Conservation (phyloP, 2,797 vertebrate species). For the Clarias laeviceps region DNA sequence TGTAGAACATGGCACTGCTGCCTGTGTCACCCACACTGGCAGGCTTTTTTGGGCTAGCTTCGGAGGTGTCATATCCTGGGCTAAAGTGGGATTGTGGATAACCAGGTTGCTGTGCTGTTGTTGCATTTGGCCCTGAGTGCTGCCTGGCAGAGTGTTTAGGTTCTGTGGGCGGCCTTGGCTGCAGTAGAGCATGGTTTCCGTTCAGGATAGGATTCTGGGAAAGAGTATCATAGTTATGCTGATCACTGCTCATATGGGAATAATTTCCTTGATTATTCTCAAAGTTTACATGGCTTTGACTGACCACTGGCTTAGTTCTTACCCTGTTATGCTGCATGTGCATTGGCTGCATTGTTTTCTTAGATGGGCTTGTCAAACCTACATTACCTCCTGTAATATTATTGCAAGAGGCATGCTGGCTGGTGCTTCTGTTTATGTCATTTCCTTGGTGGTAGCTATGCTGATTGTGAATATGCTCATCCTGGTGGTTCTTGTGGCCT, state of each 20-base stretch:
- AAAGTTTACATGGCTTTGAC: constrained; percentile 53
- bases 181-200: constrained; percentile 66
- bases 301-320: constrained; percentile 52
- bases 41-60: constrained; percentile 66
- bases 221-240: constrained; percentile 68
- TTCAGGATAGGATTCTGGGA: constrained; percentile 71
- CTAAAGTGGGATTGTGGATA: constrained; percentile 70
- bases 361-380: constrained; percentile 51
- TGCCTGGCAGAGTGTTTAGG: constrained; percentile 69
- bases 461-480: constrained; percentile 63
- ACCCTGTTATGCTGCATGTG: constrained; percentile 74
- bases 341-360: constrained; percentile 67
- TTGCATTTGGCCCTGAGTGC: constrained; percentile 64
- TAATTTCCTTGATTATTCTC: constrained; percentile 64
- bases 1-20: constrained; percentile 77
- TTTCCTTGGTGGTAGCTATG: constrained; percentile 65
- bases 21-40: constrained; percentile 43
- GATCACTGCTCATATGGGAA: constrained; percentile 66
- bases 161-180: constrained; percentile 78
- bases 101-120: constrained; percentile 69
- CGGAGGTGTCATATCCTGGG: constrained; percentile 62
- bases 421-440: constrained; percentile 62
- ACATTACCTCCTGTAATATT: constrained; percentile 54
- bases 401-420: constrained; percentile 69
- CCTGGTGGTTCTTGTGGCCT: constrained; percentile 60